Evolutionary conservation across 2,113 vertebrate genomes (phyloP).

Genomic region (Burhinus bistriatus): DNA sequence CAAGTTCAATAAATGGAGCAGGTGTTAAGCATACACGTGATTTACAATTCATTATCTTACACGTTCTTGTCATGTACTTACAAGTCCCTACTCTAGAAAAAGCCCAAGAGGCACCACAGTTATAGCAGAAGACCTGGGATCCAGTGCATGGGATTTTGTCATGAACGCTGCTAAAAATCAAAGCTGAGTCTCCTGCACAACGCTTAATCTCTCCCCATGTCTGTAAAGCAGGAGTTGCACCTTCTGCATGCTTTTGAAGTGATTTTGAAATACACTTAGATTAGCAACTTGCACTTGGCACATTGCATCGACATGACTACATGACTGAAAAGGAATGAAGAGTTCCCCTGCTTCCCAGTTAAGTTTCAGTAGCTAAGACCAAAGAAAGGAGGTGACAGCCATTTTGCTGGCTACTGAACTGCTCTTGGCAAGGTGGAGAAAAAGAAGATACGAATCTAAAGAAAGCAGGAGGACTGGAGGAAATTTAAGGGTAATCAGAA

Average conservation of each 20-base stretch:
- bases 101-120: not conserved
- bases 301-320: not conserved
- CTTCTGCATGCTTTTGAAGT: not conserved
- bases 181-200: not conserved
- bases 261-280: not conserved
- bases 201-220: not conserved
- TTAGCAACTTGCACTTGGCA: not conserved
- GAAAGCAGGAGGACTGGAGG: not conserved
- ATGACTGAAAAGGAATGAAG: not conserved
- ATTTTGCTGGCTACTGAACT: not conserved
- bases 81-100: not conserved
- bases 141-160: not conserved
- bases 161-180: not conserved
- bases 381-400: not conserved
- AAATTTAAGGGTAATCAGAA: not conserved
- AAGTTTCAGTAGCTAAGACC: not conserved
- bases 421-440: not conserved
- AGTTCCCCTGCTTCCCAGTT: not conserved
- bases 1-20: not conserved
- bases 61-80: not conserved
- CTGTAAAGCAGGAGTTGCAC: not conserved
- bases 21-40: not conserved
- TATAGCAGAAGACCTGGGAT: not conserved
- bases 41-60: not conserved
- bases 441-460: not conserved